Evolutionary conservation across 2,888 invertebrate species (phyloP), one percentile per base, ranked within the genome.

Genomic region (Tethea ocularis): DNA sequence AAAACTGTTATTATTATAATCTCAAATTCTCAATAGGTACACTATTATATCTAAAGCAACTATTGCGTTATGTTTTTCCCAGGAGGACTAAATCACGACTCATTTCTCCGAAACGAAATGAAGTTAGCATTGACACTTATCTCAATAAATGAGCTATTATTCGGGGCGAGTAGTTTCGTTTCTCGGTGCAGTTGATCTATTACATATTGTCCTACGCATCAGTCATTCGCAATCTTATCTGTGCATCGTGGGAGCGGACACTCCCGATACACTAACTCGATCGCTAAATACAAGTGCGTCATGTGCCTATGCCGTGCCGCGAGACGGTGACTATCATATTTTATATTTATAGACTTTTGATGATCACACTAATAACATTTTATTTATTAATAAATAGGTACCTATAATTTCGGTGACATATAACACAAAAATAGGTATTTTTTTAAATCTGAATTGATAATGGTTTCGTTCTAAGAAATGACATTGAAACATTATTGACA

Each of bases 181-280:
- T 76, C 82, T 76, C 73, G 81, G 74, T 77, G 78, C 76, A 79
- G 74, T 82, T 83, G 87, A 91, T 91, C 90, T 90, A 88, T 89
- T 85, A 87, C 84, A 85, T 82, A 89, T 89, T 91, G 90, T 90
- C 85, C 87, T 86, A 87, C 78, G 86, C 88, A 91, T 91, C 91
- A 87, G 87, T 87, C 87, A 86, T 78, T 82, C 80, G 84, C 84
- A 88, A 89, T 91, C 90, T 91, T 88, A 90, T 91, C 91, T 79
- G 67, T 67, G 72, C 78, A 91, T 91, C 91, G 91, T 91, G 91
- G 84, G 91, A 91, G 84, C 84, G 75, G 69, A 71, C 78, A 76
- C 74, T 81, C 77, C 74, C 77, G 74, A 64, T 58, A 41, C 53
- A 69, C 57, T 66, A 46, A 57, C 57, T 60, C 66, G 63, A 75